Evolutionary conservation across 2,797 vertebrate species (phyloP), one percentile per base, ranked within the genome.

Genomic region (Acipenser transmontanus): DNA sequence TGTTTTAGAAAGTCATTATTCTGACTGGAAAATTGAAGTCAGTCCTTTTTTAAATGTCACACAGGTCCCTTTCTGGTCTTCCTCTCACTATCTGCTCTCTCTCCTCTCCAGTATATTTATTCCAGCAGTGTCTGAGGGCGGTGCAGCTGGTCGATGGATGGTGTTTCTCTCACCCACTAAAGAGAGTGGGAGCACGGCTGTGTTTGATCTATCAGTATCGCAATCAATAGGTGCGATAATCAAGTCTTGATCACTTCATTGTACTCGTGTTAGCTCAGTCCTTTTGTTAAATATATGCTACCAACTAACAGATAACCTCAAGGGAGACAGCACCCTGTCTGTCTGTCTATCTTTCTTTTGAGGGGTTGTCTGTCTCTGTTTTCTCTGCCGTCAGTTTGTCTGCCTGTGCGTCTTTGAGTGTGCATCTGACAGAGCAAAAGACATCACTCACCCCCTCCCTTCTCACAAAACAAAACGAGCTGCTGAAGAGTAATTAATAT

Each of bases 241-340:
- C 88, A 90, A 87, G 84, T 86, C 82, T 82, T 88, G 85, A 92
- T 90, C 81, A 83, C 85, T 88, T 87, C 85, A 83, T 88, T 88
- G 85, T 88, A 85, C 81, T 79, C 71, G 80, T 88, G 84, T 90
- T 89, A 85, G 84, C 84, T 81, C 85, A 86, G 82, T 85, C 81
- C 78, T 80, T 87, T 82, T 85, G 81, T 86, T 84, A 85, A 85
- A 85, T 85, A 81, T 86, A 74, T 59, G 67, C 77, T 84, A 74
- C 74, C 76, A 71, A 78, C 78, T 77, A 72, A 70, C 72, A 75
- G 67, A 75, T 77, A 77, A 75, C 77, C 70, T 71, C 72, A 72
- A 61, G 64, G 50, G 14, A 62, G 49, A 62, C 7, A 17, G 52
- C n/a, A 61, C 50, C 57, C 56, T 47, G 9, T 57, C 54, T 10